Percentiles rank a stretch among this genome's conserved stretches.
Conservation (phyloP, 2,797 vertebrate genomes). For the Platyrinchus mystaceus region DNA sequence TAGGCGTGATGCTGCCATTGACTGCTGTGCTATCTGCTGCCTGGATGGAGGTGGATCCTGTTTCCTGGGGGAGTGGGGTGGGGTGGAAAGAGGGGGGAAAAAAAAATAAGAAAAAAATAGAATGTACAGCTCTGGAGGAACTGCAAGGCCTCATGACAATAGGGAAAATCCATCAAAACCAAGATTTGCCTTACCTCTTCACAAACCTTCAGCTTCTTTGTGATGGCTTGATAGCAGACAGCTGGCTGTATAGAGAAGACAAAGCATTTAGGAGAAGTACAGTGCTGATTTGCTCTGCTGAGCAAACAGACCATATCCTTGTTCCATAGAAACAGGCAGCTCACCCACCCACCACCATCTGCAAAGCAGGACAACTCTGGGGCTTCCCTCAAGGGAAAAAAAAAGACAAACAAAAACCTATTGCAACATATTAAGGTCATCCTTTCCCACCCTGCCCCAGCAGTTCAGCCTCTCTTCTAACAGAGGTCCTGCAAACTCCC, state of each 20-base stretch:
- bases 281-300: background rate
- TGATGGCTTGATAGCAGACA: constrained; percentile 89
- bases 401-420: background rate
- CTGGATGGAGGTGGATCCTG: constrained; percentile 95
- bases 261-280: constrained; percentile 20
- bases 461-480: background rate
- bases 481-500: background rate
- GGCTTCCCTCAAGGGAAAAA: background rate
- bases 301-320: background rate
- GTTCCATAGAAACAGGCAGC: background rate
- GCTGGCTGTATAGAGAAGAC: constrained; percentile 70
- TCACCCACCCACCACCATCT: background rate
- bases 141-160: background rate
- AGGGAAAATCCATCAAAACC: background rate
- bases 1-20: constrained; percentile 96
- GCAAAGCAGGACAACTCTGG: background rate
- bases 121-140: constrained; percentile 3
- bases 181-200: constrained; percentile 85
- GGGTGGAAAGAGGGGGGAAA: rapidly evolving
- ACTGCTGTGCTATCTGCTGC: constrained; percentile 98
- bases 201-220: constrained; percentile 94
- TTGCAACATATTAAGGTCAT: background rate
- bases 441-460: background rate
- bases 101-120: background rate
- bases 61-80: constrained; percentile 76